phyloP scores from a whole-genome alignment of 2,113 vertebrate species.

The Catharus minimus region DNA sequence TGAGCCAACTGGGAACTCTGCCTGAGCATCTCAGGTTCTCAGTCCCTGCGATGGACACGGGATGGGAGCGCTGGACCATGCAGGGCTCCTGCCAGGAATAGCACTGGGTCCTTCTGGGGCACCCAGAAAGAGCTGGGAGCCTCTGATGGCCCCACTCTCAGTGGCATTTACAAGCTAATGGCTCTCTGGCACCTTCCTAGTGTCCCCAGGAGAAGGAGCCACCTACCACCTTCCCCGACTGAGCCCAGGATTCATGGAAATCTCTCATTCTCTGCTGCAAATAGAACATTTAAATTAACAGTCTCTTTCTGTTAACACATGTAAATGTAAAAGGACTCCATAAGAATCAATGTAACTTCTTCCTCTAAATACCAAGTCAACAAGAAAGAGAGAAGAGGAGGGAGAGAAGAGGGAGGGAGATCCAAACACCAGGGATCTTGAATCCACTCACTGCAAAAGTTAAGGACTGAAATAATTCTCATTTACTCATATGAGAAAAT shows the following conservation, averaged over 20 bases:
- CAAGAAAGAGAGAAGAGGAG: background rate
- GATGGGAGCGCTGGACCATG: rapidly evolving
- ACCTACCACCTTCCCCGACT: background rate
- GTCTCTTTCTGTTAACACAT: background rate
- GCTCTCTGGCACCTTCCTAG: background rate
- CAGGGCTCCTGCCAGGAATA: background rate
- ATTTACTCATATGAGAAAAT: background rate
- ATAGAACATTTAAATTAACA: background rate
- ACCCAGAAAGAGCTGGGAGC: background rate
- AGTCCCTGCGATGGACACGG: rapidly evolving
- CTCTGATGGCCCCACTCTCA: background rate
- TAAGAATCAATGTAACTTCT: background rate
- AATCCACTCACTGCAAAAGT: background rate
- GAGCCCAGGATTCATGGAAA: background rate
- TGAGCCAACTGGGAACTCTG: background rate
- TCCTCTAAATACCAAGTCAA: background rate
- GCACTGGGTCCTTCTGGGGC: rapidly evolving
- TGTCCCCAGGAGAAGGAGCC: background rate
- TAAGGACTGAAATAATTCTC: background rate
- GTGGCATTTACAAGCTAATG: background rate
- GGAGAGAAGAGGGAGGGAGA: background rate
- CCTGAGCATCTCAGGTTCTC: background rate
- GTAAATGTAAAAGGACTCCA: background rate
- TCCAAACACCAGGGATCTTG: background rate
- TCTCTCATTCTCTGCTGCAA: background rate